Evolutionary conservation across 1,140 invertebrate genomes (phyloP), one percentile per base, ranked within the genome.

Genomic region (Solenopsis fugax): DNA sequence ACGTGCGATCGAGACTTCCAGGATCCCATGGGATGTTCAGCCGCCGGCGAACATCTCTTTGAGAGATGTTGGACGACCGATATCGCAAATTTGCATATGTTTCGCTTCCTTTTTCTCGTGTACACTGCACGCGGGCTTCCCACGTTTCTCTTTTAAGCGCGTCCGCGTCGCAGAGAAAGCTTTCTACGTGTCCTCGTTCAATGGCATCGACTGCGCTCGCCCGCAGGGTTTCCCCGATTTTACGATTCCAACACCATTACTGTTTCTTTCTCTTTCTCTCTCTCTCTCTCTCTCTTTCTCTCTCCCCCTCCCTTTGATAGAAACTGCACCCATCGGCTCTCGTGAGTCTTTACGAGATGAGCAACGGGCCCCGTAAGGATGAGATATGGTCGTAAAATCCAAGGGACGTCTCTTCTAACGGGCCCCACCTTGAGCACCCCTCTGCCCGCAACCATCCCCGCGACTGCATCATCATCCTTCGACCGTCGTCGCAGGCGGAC

Each of bases 61-160:
- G 21, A 21, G 45, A 48, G 34, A 37, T 73, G 24, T 21, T 50
- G 41, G 80, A 58, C 65, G 13, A 72, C 58, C 64, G 65, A 45
- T 58, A 72, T 71, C 67, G 12, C 52, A 21, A 58, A 16, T 75
- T 73, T 75, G 54, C 80, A 60, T 54, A 60, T 13, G 10, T 60
- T 21, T 60, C 37, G 52, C 54, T 60, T 73, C 78, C 41, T 71
- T 82, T 54, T 54, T 37, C 48, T 54, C 45, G 34, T 62, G 18
- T 45, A 29, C 18, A 37, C 18, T 60, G 56, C 69, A 60, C 69
- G 34, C 85, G 67, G 69, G 72, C 85, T 91, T 90, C 87, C 73
- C 78, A 87, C 80, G 77, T 91, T 91, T 91, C 89, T 91, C 85
- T 89, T 87, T 90, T 87, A 65, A 89, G 24, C 76, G 45, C 72